A percentile compares a stretch with the other conserved stretches of the same genome.
These are phyloP conservation scores for Scelioninae gen. 1 DNA, from an alignment of 2,888 invertebrate genomes.

Conservation along the genomic window DNA sequence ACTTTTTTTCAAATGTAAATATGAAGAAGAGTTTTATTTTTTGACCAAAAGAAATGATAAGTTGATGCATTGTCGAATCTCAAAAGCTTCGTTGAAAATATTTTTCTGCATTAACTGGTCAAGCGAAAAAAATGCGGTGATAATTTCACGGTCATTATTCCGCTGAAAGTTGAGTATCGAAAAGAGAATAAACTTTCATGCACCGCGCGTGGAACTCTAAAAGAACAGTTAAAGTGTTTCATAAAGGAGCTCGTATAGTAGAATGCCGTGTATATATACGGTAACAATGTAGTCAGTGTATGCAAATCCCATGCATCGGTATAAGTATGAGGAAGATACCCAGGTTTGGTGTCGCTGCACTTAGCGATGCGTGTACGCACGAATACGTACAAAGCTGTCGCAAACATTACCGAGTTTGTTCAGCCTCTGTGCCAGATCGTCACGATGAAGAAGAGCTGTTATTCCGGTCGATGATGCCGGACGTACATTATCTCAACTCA, in stretches of 20 bases:
- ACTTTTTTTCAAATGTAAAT: constrained; percentile 41
- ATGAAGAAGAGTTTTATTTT: too few relatives aligned
- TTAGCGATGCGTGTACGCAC: constrained; percentile 65
- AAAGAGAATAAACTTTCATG: constrained; percentile 43
- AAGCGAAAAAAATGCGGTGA: constrained; percentile 23
- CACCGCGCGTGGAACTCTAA: constrained; percentile 22
- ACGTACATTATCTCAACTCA: constrained; percentile 49
- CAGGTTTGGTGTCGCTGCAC: constrained; percentile 64
- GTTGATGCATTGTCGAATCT: too few relatives aligned
- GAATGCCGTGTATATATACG: constrained; percentile 60
- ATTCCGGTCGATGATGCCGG: constrained; percentile 74
- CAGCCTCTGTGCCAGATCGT: constrained; percentile 72
- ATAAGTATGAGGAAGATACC: constrained; percentile 22
- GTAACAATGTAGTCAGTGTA: constrained; percentile 66
- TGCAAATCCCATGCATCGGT: constrained; percentile 61
- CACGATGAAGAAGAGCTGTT: constrained; percentile 72
- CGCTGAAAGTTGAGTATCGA: constrained; percentile 27
- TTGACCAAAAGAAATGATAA: too few relatives aligned
- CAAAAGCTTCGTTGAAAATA: too few relatives aligned
- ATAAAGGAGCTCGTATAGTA: constrained; percentile 50
- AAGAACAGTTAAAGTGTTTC: constrained; percentile 65
- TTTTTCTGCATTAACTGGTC: neutral
- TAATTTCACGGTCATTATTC: constrained; percentile 53
- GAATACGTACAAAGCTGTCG: constrained; percentile 72
- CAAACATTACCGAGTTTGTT: constrained; percentile 80